phyloP scores from a whole-genome alignment of 2,797 vertebrate species.

The Dendrocincla tyrannina region DNA sequence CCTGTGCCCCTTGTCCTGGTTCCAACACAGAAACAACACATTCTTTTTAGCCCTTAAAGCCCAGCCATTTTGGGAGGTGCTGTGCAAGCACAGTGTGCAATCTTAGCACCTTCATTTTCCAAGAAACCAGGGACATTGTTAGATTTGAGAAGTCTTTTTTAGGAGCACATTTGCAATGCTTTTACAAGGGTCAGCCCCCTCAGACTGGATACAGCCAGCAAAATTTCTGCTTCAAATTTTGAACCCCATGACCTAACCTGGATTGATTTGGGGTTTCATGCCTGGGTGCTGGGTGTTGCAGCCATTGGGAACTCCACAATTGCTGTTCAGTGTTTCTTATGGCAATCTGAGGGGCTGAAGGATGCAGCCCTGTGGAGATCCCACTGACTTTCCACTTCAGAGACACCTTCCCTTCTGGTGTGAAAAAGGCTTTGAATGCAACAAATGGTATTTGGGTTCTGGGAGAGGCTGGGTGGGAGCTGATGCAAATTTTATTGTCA shows the following conservation, averaged over 20 bases:
- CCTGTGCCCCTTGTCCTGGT: not conserved
- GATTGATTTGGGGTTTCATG: not conserved
- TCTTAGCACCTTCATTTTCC: not conserved
- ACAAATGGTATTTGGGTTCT: conserved; percentile 48
- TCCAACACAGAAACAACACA: not conserved
- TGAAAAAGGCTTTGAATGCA: conserved; percentile 29
- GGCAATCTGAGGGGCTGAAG: not conserved
- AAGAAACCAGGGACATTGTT: not conserved
- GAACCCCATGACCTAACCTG: not conserved
- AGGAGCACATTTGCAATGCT: not conserved
- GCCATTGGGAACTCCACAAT: not conserved
- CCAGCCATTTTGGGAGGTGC: not conserved
- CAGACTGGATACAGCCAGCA: not conserved
- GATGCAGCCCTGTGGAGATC: conserved; percentile 12
- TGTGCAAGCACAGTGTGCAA: not conserved
- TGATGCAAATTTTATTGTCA: conserved; percentile 71
- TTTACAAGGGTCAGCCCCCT: not conserved
- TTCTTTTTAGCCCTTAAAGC: not conserved
- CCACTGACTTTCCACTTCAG: conserved; percentile 22
- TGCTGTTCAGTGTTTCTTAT: not conserved
- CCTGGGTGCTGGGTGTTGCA: not conserved
- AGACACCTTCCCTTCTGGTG: conserved; percentile 45
- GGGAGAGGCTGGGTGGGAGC: conserved; percentile 74
- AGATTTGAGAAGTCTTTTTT: not conserved
- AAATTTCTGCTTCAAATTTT: not conserved